Evolutionary conservation across 2,888 invertebrate species (phyloP).

Genomic region (Mythimna pallens): DNA sequence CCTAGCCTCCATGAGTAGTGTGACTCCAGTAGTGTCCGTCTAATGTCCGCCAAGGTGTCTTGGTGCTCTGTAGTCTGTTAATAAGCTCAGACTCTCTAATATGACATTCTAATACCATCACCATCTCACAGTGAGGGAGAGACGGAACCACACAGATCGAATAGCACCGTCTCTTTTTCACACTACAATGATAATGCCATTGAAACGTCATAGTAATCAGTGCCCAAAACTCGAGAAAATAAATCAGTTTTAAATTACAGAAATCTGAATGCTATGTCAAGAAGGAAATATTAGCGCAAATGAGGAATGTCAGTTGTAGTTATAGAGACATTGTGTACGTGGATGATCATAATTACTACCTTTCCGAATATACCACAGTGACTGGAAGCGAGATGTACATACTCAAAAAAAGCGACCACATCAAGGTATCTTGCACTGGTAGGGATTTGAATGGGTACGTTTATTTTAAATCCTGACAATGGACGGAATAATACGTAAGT

Average conservation of each 20-base stretch:
- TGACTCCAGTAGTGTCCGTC: too few relatives aligned
- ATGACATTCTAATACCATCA: not conserved
- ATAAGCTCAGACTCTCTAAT: not conserved
- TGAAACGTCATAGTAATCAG: not conserved
- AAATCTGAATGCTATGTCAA: conserved; percentile 84
- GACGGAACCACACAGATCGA: not conserved
- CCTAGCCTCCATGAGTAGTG: not conserved
- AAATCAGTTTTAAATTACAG: conserved; percentile 78
- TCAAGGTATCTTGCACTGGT: conserved; percentile 92
- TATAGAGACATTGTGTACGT: conserved; percentile 93
- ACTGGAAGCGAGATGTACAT: conserved; percentile 91
- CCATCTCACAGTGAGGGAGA: not conserved
- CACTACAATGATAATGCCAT: not conserved
- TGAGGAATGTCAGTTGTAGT: conserved; percentile 81
- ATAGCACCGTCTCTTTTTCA: not conserved
- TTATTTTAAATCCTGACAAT: not conserved
- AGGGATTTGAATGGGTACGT: conserved; percentile 73
- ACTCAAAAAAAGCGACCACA: conserved; percentile 93
- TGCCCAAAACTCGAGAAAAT: not conserved
- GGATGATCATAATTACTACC: conserved; percentile 90
- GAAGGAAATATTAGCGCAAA: conserved; percentile 70
- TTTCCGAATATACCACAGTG: conserved; percentile 88
- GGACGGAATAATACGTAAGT: not conserved
- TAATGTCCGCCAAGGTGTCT: too few relatives aligned
- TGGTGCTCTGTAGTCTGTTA: not conserved